phyloP scores from a whole-genome alignment of 2,888 invertebrate genomes.

The Prionchulus punctatus region DNA sequence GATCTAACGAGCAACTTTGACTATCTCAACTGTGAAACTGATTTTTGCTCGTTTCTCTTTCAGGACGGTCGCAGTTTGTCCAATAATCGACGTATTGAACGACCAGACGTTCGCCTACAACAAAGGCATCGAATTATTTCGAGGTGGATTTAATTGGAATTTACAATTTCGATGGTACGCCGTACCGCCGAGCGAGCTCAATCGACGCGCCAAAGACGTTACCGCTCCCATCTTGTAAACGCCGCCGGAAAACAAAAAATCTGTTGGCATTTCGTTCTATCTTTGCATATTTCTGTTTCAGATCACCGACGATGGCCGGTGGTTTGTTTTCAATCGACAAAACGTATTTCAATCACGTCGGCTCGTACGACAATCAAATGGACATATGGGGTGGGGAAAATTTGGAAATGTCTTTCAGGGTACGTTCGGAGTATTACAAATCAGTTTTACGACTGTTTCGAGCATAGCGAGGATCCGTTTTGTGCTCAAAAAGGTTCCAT shows the following conservation, averaged over 20 bases:
- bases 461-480: no score
- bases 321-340: conserved; percentile 76
- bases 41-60: conserved; percentile 9
- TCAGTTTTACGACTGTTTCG: no score
- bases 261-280: background rate
- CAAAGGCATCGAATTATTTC: conserved; percentile 74
- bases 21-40: background rate
- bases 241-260: background rate
- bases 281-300: conserved; percentile 16
- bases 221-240: conserved; percentile 46
- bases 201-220: conserved; percentile 40
- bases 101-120: conserved; percentile 89
- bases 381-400: conserved; percentile 97
- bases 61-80: conserved; percentile 52
- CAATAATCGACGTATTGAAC: conserved; percentile 80
- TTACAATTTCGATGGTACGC: conserved; percentile 71
- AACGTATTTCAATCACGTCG: conserved; percentile 67
- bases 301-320: conserved; percentile 80
- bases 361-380: conserved; percentile 50
- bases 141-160: conserved; percentile 97
- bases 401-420: conserved; percentile 83
- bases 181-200: conserved; percentile 32
- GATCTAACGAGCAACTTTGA: background rate
- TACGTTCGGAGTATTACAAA: conserved; percentile 32
- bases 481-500: no score